Base-by-base conservation (phyloP, 2,113 vertebrate species). In the Phalacrocorax carbo region DNA sequence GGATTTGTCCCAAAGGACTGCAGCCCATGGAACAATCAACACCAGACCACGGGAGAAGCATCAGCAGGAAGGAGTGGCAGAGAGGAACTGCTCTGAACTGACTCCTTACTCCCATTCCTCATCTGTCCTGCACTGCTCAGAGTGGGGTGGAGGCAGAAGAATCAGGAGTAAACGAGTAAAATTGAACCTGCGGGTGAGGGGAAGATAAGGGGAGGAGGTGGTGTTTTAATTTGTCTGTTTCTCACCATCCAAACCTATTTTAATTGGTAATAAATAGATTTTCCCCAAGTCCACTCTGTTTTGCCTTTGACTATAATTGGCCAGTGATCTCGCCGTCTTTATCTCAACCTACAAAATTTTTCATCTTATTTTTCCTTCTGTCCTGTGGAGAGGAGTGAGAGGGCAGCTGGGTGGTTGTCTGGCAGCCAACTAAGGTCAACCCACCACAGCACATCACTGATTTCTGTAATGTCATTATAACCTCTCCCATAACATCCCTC, bases 81-180 rank as follows among this genome's bases (percentile, higher is more conserved):
- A 65, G 29, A 13, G 22, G 38, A 77, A 30, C 27, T 72, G 7
- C n/a, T 42, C 1, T 55, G 49, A 93, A 55, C 42, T 60, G 22
- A 83, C n/a, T 10, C 11, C 17, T 3, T 4, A 10, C 12, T 7
- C 4, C 1, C 3, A 2, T 20, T 71, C 34, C 34, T 11, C 54
- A 27, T 77, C 44, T 13, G 4, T 36, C 55, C 52, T 54, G 27
- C 16, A 4, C 60, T 84, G 15, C 54, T 81, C 6, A 3, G 44
- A 49, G n/a, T 18, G 2, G 32, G 21, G 38, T 14, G 17, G 54
- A 83, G 9, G 32, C 55, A 51, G 58, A 65, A 7, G 12, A 81
- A 69, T 55, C 1, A 2, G 78, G 36, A 78, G 65, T n/a, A 9
- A 55, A 54, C 55, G 44, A 65, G 14, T 60, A 15, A 90, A 84